A percentile compares a stretch with the other conserved stretches of the same genome.
Conservation (phyloP, 2,113 vertebrate genomes). For the Polyodon spathula region DNA sequence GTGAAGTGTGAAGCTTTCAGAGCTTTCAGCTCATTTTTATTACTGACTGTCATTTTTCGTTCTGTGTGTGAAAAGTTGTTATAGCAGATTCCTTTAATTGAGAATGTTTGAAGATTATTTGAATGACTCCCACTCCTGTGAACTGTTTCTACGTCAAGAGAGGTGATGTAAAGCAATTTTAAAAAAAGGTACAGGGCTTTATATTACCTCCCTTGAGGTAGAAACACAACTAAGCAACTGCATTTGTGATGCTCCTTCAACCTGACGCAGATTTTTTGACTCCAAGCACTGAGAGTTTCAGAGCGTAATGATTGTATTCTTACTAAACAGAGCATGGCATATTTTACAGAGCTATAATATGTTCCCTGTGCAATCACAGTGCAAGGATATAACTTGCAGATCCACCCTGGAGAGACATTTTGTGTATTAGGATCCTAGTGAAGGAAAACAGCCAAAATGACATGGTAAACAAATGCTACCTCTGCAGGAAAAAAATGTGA, state of each 20-base stretch:
- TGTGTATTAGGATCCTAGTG: constrained; percentile 10
- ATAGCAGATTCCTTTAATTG: too few species aligned
- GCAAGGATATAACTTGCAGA: constrained; percentile 12
- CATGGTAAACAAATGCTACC: constrained; percentile 25
- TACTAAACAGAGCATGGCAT: constrained; percentile 23
- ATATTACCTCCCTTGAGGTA: too few species aligned
- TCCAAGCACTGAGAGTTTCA: constrained; percentile 15
- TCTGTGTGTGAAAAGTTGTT: too few species aligned
- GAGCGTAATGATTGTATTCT: constrained; percentile 15
- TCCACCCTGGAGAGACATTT: constrained; percentile 19
- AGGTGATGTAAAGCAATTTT: too few species aligned
- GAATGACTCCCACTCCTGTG: too few species aligned
- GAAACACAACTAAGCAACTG: constrained; percentile 21
- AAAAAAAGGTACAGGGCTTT: too few species aligned
- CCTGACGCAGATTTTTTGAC: constrained; percentile 21
- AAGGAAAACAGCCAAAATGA: constrained; percentile 19
- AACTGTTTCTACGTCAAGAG: too few species aligned
- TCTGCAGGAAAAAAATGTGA: constrained; percentile 22
- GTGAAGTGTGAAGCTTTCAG: too few species aligned
- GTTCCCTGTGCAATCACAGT: constrained; percentile 19
- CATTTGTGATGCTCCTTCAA: constrained; percentile 27
- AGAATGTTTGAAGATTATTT: too few species aligned
- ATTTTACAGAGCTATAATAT: constrained; percentile 26
- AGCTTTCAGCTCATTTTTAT: too few species aligned
- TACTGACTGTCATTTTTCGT: too few species aligned